Conservation (phyloP, 2,113 vertebrate species). For the Marcusenius ussheri region DNA sequence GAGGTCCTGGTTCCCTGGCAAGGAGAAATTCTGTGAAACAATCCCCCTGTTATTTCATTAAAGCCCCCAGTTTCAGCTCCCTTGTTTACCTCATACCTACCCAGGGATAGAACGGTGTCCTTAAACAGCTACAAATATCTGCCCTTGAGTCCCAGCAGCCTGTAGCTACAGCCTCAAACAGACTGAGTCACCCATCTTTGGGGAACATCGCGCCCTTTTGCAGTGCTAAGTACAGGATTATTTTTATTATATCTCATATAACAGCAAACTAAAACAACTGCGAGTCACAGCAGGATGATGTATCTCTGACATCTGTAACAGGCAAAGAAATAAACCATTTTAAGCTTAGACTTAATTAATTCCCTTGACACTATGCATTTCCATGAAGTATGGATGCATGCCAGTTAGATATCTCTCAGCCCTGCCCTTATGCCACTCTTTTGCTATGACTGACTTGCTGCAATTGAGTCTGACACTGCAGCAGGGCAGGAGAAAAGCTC, state of each 20-base stretch:
- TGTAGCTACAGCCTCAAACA: neutral
- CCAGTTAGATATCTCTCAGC: neutral
- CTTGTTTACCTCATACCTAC: neutral
- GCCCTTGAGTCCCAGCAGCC: neutral
- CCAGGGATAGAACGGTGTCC: neutral
- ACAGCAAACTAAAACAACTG: neutral
- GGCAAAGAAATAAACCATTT: neutral
- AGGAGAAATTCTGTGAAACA: slow-evolving; percentile 2
- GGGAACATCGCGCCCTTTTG: neutral
- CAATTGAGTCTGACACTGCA: neutral
- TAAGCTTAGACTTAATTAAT: neutral
- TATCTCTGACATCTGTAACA: neutral
- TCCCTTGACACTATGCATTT: neutral
- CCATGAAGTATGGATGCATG: neutral
- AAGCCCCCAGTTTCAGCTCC: neutral
- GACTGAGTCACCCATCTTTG: neutral
- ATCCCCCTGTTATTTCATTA: neutral
- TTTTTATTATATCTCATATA: neutral
- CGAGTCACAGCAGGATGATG: neutral
- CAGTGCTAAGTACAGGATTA: neutral
- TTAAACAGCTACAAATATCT: neutral
- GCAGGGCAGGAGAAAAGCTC: neutral
- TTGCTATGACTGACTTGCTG: neutral
- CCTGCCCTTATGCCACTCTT: neutral
- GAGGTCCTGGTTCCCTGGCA: neutral